phyloP scores from a whole-genome alignment of 2,888 invertebrate genomes.

The Antheraea assamensis region DNA sequence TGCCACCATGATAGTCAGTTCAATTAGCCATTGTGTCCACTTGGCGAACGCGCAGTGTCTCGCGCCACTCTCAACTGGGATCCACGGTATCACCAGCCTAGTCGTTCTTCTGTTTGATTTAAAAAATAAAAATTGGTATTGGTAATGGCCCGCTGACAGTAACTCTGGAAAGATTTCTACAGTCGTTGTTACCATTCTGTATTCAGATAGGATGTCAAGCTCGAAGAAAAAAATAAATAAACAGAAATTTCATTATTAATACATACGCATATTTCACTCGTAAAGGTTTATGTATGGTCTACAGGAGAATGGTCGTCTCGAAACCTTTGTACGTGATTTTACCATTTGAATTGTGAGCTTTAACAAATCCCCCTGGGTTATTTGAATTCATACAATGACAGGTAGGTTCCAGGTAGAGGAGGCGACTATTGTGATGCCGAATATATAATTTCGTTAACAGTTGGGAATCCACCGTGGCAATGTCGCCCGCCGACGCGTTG shows the following conservation, averaged over 20 bases:
- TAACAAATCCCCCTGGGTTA: not conserved
- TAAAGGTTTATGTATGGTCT: not conserved
- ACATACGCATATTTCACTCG: too few species aligned
- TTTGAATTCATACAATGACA: constrained; percentile 28
- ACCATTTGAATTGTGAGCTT: constrained; percentile 5
- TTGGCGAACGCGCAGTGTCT: not conserved
- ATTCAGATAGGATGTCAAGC: too few species aligned
- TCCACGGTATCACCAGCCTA: too few species aligned
- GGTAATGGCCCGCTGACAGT: not conserved
- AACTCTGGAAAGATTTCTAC: too few species aligned
- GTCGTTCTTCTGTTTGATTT: too few species aligned
- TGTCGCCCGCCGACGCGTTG: constrained; percentile 66
- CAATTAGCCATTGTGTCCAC: constrained; percentile 12
- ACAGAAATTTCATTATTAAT: too few species aligned
- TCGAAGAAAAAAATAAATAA: too few species aligned
- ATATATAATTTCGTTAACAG: constrained; percentile 4
- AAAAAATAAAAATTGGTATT: not conserved
- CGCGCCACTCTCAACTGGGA: not conserved
- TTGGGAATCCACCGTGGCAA: constrained; percentile 34
- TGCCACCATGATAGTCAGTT: not conserved
- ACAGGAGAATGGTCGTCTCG: not conserved
- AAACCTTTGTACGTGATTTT: not conserved
- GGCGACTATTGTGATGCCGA: not conserved
- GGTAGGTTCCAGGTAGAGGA: constrained; percentile 54
- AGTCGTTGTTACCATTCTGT: too few species aligned